Percentiles rank a stretch among this genome's conserved stretches.
Conservation (phyloP, 2,113 vertebrate genomes). For the Recurvirostra avosetta region DNA sequence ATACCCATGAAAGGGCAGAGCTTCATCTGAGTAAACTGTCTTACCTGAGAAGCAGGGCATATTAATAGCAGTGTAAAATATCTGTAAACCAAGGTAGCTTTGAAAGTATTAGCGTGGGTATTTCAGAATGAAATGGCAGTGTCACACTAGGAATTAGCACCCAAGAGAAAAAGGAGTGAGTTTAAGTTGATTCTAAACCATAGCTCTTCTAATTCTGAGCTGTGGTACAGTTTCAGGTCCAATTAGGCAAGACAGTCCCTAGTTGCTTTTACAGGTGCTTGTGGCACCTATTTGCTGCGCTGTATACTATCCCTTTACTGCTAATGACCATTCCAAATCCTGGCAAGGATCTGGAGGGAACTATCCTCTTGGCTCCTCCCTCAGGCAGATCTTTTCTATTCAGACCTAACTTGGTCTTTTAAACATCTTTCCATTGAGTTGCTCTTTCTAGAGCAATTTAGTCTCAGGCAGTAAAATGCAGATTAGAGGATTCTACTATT, state of each 20-base stretch:
- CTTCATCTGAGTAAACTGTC: background rate
- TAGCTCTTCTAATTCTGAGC: background rate
- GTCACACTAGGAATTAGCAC: background rate
- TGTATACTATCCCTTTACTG: background rate
- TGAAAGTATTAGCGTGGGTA: background rate
- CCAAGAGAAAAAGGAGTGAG: background rate
- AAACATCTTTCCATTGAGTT: background rate
- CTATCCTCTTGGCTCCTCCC: background rate
- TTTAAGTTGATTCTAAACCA: background rate
- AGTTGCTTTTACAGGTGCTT: background rate
- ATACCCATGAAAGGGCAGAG: background rate
- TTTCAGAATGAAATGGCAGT: background rate
- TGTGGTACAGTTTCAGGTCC: background rate
- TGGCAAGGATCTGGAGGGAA: background rate
- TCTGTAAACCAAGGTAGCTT: background rate
- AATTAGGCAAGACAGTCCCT: background rate
- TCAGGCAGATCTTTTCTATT: background rate
- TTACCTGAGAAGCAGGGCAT: background rate
- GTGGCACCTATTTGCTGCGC: background rate
- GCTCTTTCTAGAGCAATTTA: background rate
- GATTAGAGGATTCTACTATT: background rate
- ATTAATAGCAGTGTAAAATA: background rate
- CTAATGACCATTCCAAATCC: background rate
- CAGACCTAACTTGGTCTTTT: background rate
- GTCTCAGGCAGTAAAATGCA: background rate